Evolutionary conservation across 2,113 vertebrate genomes (phyloP).

Genomic region (Aspiorhynchus laticeps): DNA sequence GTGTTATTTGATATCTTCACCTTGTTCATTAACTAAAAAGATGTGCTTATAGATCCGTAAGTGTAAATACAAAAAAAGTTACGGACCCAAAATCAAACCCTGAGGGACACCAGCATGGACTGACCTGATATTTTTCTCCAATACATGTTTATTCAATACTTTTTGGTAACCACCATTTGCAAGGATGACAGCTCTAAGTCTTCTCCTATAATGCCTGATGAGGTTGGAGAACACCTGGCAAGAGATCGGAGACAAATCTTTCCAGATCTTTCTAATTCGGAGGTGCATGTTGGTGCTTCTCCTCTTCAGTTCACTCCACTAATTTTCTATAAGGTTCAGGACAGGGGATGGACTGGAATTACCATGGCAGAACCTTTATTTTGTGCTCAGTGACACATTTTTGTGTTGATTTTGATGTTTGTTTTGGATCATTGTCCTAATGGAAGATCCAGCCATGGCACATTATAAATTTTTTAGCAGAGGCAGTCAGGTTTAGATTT

Average conservation of each 20-base stretch:
- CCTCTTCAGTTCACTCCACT: too few relatives aligned
- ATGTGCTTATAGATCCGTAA: neutral
- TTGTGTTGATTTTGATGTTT: too few relatives aligned
- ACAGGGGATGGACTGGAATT: too few relatives aligned
- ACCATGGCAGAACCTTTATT: too few relatives aligned
- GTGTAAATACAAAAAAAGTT: neutral
- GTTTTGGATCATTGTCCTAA: too few relatives aligned
- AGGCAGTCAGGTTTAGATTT: too few relatives aligned
- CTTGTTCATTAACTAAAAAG: neutral
- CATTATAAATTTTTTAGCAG: too few relatives aligned
- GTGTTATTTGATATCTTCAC: too few relatives aligned
- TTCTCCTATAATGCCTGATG: neutral
- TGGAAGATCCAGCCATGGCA: too few relatives aligned
- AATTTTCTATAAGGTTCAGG: too few relatives aligned
- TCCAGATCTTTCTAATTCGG: neutral
- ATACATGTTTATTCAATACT: neutral
- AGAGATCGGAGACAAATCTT: neutral
- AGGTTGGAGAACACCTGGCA: neutral
- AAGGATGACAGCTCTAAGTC: neutral
- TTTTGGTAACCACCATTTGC: neutral
- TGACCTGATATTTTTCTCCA: neutral
- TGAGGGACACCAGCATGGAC: neutral
- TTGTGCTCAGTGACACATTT: too few relatives aligned
- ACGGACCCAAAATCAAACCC: neutral
- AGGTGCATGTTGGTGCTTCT: neutral